Base-by-base conservation (phyloP, 2,113 vertebrate species). In the Brachypteracias leptosomus region DNA sequence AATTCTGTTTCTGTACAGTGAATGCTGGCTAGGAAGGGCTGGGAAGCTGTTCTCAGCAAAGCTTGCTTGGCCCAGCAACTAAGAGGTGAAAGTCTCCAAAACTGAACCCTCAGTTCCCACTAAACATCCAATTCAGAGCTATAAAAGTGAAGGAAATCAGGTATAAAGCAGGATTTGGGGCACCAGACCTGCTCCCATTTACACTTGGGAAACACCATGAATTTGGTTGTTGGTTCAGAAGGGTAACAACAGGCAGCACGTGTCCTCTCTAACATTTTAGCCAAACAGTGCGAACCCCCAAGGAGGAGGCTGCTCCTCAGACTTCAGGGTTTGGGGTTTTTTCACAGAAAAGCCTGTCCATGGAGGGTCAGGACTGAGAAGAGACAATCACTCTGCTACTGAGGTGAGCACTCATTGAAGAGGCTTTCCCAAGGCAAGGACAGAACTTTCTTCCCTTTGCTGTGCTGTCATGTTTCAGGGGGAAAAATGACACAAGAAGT, bases 1-100 rank as follows among this genome's bases (percentile, higher is more conserved):
- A 59, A 81, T 24, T 71, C 49, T 40, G 52, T 55, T 49, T 97
- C 93, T 97, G 71, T 97, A 97, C 97, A 97, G 76, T 24, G 88
- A 92, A 74, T 57, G 96, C 94, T 94, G 95, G 93, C 96, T 95
- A 46, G 10, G 40, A 92, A 86, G 91, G 74, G 85, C 85, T 51
- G 87, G 35, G 7, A 11, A 90, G 92, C 87, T 72, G 84, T 17
- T 36, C 82, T 67, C 75, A 52, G n/a, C 83, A 71, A 24, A 74
- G 62, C 54, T n/a, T 10, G 52, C 58, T 52, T 67, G 36, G 57
- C 49, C 83, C 88, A 78, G 85, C 85, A n/a, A 21, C 51, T 33
- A 13, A 18, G 1, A 61, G 66, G 35, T 55, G 28, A 49, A 73
- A 52, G 61, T 78, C 80, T 54, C 77, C 77, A 33, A 55, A 86